phyloP scores from a whole-genome alignment of 1,140 invertebrate species.

The Oryctes rhinoceros region DNA sequence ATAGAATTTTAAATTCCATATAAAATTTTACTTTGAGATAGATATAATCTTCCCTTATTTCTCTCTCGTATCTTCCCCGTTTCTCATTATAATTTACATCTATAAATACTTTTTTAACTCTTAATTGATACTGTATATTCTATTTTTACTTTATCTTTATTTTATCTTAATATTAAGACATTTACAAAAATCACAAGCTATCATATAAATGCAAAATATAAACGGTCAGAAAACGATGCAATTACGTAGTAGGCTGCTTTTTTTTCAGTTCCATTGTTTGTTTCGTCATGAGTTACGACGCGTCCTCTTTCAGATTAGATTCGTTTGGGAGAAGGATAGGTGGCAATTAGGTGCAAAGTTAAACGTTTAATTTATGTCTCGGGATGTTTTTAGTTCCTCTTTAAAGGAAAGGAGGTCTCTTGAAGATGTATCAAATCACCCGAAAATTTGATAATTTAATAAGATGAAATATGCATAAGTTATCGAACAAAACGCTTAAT shows the following conservation, averaged over 20 bases:
- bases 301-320: too few relatives aligned
- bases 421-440: too few relatives aligned
- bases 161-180: constrained; percentile 19
- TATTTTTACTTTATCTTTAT: background rate
- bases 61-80: background rate
- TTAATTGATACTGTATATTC: constrained; percentile 17
- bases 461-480: too few relatives aligned
- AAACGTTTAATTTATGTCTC: too few relatives aligned
- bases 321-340: background rate
- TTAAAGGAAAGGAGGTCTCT: too few relatives aligned
- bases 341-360: too few relatives aligned
- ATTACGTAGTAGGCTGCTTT: background rate
- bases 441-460: too few relatives aligned
- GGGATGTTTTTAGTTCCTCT: too few relatives aligned
- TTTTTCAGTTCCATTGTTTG: too few relatives aligned
- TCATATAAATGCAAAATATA: constrained; percentile 11
- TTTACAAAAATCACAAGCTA: constrained; percentile 34
- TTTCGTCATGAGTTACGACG: too few relatives aligned
- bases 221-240: background rate
- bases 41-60: background rate
- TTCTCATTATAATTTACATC: background rate
- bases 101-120: background rate
- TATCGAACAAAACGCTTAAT: too few relatives aligned
- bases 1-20: constrained; percentile 21
- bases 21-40: constrained; percentile 11